These are phyloP conservation scores for Cephus pulcher DNA, from an alignment of 2,888 invertebrate genomes.

Conservation along the genomic window DNA sequence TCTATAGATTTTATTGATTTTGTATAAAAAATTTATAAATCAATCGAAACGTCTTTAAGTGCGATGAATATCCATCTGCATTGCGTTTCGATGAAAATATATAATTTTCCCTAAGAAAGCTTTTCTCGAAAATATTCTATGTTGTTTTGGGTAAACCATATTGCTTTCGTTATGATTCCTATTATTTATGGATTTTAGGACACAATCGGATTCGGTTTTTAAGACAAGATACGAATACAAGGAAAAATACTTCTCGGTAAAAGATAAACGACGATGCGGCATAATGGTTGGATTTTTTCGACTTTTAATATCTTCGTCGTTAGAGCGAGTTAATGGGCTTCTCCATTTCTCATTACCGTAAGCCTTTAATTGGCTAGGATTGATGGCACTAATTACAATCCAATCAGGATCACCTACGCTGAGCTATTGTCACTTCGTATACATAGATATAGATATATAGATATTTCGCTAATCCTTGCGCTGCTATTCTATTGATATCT, in stretches of 20 bases:
- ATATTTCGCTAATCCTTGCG: conserved; percentile 9
- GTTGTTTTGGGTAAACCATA: not conserved
- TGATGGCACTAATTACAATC: conserved; percentile 44
- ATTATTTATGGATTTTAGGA: not conserved
- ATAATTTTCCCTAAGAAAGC: not conserved
- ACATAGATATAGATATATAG: conserved; percentile 6
- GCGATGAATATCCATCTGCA: not conserved
- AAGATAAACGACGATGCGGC: not conserved
- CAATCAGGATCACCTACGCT: conserved; percentile 34
- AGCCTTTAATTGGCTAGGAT: conserved; percentile 40
- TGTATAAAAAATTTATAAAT: not conserved
- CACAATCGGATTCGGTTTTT: not conserved
- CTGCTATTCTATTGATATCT: not conserved
- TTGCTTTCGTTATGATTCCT: not conserved
- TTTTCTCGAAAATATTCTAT: not conserved
- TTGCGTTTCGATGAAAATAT: not conserved
- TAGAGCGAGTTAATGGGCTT: conserved; percentile 28
- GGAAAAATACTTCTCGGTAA: not conserved
- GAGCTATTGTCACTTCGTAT: conserved; percentile 27
- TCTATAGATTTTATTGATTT: not conserved
- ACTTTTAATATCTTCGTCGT: not conserved
- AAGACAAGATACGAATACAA: not conserved
- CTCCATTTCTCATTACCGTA: conserved; percentile 36
- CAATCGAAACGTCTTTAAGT: not conserved
- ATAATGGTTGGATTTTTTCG: not conserved